These are phyloP conservation scores for Paracanthobrama guichenoti DNA, from an alignment of 2,113 vertebrate genomes.

Conservation along the genomic window DNA sequence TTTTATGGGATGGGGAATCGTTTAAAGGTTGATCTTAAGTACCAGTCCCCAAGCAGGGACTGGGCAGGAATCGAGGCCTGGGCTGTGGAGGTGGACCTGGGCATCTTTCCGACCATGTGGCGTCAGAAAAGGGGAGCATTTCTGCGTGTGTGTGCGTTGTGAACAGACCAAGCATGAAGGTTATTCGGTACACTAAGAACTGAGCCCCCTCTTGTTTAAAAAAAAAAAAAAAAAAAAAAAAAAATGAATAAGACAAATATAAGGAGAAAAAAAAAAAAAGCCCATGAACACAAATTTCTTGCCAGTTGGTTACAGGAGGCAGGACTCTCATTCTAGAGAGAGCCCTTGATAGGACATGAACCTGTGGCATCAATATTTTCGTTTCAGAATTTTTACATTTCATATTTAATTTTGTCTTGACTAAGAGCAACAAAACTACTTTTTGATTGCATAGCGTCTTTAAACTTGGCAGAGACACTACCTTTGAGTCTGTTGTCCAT, in stretches of 20 bases:
- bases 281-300: background rate
- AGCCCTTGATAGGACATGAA: background rate
- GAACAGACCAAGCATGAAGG: conserved; percentile 48
- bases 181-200: conserved; percentile 42
- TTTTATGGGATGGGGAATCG: conserved; percentile 72
- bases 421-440: background rate
- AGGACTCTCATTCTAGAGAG: background rate
- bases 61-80: conserved; percentile 61
- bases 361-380: background rate
- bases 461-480: background rate
- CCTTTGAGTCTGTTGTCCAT: conserved; percentile 13
- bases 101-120: conserved; percentile 62
- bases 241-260: background rate
- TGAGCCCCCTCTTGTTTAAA: background rate
- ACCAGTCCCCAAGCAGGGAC: conserved; percentile 66
- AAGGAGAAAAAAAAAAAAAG: background rate
- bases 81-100: conserved; percentile 65
- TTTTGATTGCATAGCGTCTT: background rate
- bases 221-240: background rate
- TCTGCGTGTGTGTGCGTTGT: conserved; percentile 23
- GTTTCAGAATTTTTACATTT: background rate
- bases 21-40: conserved; percentile 73
- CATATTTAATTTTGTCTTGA: background rate
- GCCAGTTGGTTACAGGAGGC: background rate
- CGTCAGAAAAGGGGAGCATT: conserved; percentile 66